Evolutionary conservation across 2,113 vertebrate species (phyloP).

Genomic region (Malurus elegans): DNA sequence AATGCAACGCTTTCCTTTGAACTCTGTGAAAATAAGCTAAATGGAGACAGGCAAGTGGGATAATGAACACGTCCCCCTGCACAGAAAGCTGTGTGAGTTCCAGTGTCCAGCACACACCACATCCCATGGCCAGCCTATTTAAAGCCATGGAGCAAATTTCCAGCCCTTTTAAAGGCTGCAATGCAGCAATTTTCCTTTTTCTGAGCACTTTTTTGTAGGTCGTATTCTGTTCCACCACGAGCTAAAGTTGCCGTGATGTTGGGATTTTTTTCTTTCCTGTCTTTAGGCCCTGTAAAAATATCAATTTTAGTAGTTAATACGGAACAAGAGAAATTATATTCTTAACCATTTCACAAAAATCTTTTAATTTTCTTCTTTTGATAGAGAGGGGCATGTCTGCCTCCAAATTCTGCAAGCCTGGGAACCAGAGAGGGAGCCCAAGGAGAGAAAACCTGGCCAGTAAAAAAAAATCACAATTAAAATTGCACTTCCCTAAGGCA

Average conservation of each 20-base stretch:
- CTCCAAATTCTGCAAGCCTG: neutral
- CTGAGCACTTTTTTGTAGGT: neutral
- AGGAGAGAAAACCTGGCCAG: neutral
- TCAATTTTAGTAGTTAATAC: neutral
- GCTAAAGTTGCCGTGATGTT: neutral
- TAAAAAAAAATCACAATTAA: neutral
- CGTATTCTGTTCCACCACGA: neutral
- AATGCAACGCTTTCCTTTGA: neutral
- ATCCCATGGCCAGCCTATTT: neutral
- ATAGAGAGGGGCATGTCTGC: neutral
- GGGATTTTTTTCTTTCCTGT: neutral
- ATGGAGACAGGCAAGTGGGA: neutral
- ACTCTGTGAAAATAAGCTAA: neutral
- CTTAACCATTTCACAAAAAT: neutral
- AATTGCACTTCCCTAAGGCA: neutral
- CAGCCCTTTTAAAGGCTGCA: neutral
- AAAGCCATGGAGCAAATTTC: neutral
- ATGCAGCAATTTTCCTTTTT: neutral
- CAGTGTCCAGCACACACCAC: neutral
- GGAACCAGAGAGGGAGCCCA: neutral
- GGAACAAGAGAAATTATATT: neutral
- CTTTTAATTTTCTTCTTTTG: neutral
- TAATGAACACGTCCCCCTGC: neutral
- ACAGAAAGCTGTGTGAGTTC: neutral
- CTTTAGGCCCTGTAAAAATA: neutral